phyloP scores from a whole-genome alignment of 2,113 vertebrate genomes.

The Ictalurus furcatus region DNA sequence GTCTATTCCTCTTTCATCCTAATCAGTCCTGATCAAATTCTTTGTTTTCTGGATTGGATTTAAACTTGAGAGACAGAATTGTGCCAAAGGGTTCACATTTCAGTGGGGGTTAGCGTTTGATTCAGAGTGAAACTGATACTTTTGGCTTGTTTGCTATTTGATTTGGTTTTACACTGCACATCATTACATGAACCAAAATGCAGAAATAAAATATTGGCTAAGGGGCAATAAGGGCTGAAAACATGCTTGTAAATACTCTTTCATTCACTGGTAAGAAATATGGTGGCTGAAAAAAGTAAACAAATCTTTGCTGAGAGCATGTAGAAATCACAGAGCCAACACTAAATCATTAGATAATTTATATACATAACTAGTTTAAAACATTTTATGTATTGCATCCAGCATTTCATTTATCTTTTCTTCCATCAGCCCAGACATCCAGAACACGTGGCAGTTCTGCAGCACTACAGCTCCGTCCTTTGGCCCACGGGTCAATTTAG shows the following conservation, averaged over 20 bases:
- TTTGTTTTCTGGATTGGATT: constrained; percentile 9
- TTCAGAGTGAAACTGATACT: not conserved
- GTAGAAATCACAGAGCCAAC: not conserved
- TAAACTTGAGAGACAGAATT: constrained; percentile 1
- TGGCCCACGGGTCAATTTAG: not conserved
- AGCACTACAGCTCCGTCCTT: not conserved
- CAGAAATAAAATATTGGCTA: not conserved
- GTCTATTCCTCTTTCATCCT: constrained; percentile 18
- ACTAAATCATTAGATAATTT: not conserved
- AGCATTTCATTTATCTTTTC: not conserved
- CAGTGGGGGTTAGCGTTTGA: not conserved
- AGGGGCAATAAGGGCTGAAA: not conserved
- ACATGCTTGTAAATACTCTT: not conserved
- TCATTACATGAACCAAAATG: not conserved
- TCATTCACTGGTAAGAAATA: not conserved
- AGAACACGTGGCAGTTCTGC: not conserved
- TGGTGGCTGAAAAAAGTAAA: not conserved
- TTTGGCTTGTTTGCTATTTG: not conserved
- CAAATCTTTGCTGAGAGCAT: not conserved
- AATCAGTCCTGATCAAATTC: constrained; percentile 31
- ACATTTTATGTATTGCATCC: not conserved
- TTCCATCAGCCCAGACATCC: not conserved
- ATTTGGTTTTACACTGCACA: not conserved
- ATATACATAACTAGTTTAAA: not conserved
- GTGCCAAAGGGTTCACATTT: not conserved